Conservation (phyloP, 2,113 vertebrate genomes). For the Monopterus albus region DNA sequence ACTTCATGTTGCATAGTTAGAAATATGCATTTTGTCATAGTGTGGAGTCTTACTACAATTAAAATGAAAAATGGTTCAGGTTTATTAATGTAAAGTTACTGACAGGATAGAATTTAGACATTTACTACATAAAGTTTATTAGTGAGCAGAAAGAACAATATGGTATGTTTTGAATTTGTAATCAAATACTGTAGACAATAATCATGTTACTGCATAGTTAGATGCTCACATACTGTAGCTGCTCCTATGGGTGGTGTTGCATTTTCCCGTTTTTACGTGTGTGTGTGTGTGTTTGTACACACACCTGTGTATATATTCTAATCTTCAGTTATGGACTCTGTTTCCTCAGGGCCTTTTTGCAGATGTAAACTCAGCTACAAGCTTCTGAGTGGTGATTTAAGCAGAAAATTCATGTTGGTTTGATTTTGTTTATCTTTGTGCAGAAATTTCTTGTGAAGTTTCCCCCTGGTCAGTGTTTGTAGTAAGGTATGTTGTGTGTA, state of each 20-base stretch:
- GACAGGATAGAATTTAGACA: constrained; percentile 6
- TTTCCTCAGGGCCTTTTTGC: constrained; percentile 38
- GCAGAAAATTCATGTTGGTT: constrained; percentile 6
- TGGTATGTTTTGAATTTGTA: constrained; percentile 11
- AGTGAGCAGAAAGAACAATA: constrained; percentile 67
- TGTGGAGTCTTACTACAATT: background rate
- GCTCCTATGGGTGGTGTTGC: constrained; percentile 6
- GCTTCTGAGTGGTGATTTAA: constrained; percentile 21
- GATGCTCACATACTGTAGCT: background rate
- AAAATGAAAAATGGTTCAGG: background rate
- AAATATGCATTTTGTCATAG: constrained; percentile 6
- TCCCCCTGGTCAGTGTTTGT: constrained; percentile 16
- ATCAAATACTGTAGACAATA: background rate
- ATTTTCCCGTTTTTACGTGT: too few species aligned
- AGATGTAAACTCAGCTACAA: background rate
- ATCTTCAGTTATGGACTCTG: background rate
- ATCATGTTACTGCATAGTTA: constrained; percentile 24
- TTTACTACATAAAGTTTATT: constrained; percentile 11
- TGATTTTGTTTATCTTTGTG: background rate
- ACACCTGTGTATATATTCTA: accelerated
- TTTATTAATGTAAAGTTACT: constrained; percentile 27
- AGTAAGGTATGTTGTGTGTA: constrained; percentile 47
- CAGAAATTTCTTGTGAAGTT: constrained; percentile 15
- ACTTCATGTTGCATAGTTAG: constrained; percentile 13
- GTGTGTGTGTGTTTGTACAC: too few species aligned